Conservation (phyloP, 2,113 vertebrate species). For the Megaptera novaeangliae region DNA sequence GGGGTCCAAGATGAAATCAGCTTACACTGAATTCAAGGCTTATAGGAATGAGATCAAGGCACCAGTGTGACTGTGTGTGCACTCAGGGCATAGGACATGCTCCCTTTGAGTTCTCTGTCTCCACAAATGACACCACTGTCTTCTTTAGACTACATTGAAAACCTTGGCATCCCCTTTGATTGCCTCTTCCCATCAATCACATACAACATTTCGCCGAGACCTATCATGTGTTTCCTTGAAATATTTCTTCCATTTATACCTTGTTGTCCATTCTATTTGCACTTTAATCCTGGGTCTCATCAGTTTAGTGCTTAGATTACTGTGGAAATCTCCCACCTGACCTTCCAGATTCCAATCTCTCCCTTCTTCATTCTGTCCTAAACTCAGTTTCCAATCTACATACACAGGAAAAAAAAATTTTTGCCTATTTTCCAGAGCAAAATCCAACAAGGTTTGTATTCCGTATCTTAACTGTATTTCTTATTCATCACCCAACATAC, state of each 20-base stretch:
- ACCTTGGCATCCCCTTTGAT: background rate
- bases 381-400: background rate
- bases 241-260: background rate
- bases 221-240: background rate
- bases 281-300: background rate
- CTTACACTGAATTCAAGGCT: conserved; percentile 20
- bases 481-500: background rate
- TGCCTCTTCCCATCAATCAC: background rate
- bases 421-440: background rate
- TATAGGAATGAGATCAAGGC: background rate
- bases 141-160: background rate
- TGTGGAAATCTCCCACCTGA: background rate
- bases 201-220: background rate
- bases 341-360: background rate
- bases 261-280: background rate
- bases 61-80: background rate
- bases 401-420: background rate
- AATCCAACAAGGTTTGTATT: background rate
- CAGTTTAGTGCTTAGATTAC: background rate
- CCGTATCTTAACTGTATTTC: background rate
- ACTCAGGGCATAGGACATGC: background rate
- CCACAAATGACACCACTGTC: background rate
- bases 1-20: conserved; percentile 52
- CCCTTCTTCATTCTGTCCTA: background rate
- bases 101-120: background rate